Percentiles rank a stretch among this genome's conserved stretches.
These are phyloP conservation scores for Caenorhabditis auriculariae DNA, from an alignment of 2,888 invertebrate genomes.

Conservation along the genomic window DNA sequence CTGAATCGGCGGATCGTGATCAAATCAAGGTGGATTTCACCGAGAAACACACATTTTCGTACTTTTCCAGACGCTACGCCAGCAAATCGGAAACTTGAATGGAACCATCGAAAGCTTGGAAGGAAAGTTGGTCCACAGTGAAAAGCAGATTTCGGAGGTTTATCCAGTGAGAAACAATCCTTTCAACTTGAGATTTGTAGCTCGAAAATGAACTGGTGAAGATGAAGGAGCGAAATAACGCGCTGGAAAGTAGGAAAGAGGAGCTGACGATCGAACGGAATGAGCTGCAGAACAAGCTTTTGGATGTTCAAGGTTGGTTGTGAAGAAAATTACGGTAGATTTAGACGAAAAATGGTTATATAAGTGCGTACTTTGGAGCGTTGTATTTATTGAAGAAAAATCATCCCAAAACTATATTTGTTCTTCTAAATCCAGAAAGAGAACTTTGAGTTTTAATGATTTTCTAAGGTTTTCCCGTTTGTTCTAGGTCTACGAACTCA, in stretches of 20 bases:
- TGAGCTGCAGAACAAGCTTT: constrained; percentile 12
- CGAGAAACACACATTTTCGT: not conserved
- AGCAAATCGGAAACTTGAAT: constrained; percentile 12
- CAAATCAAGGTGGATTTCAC: constrained; percentile 9
- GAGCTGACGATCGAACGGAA: constrained; percentile 13
- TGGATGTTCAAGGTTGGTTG: too few relatives aligned
- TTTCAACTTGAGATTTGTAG: too few relatives aligned
- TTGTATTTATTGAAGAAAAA: too few relatives aligned
- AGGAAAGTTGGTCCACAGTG: not conserved
- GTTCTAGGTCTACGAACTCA: too few relatives aligned
- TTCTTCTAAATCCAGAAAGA: too few relatives aligned
- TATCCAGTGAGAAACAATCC: too few relatives aligned
- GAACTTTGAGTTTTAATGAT: too few relatives aligned
- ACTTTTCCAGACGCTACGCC: constrained; percentile 6
- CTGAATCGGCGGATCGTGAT: constrained; percentile 4
- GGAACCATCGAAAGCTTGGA: not conserved
- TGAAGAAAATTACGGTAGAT: too few relatives aligned
- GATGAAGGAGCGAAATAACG: constrained; percentile 13
- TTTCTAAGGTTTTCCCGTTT: too few relatives aligned
- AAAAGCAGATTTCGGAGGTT: not conserved
- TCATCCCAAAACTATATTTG: too few relatives aligned
- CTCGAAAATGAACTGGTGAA: constrained; percentile 14
- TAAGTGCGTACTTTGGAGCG: too few relatives aligned
- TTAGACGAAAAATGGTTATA: too few relatives aligned
- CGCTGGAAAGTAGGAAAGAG: constrained; percentile 14